A percentile compares a stretch with the other conserved stretches of the same genome.
Conservation (phyloP, 2,888 invertebrate genomes). For the Tetragonula carbonaria region DNA sequence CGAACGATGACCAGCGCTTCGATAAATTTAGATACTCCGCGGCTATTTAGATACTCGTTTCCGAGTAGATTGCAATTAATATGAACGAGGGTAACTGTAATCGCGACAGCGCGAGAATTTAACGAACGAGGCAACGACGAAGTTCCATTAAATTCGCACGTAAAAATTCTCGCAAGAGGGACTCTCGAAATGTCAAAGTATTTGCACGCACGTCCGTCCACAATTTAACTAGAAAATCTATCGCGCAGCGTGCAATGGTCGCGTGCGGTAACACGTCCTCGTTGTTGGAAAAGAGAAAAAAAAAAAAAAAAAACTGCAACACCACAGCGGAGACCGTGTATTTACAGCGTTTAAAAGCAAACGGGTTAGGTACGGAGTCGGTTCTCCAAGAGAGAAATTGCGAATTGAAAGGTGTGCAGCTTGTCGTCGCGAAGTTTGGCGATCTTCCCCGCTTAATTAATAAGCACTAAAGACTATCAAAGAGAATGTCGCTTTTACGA, state of each 20-base stretch:
- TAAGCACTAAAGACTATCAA: neutral
- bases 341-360: slow-evolving; percentile 36
- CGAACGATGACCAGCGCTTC: neutral
- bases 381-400: slow-evolving; percentile 44
- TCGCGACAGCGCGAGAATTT: slow-evolving; percentile 43
- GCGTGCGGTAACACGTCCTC: slow-evolving; percentile 28
- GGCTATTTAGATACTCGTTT: neutral
- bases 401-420: neutral
- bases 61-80: slow-evolving; percentile 12
- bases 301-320: neutral
- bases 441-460: no score
- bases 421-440: no score
- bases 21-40: slow-evolving; percentile 16
- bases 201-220: no score
- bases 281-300: slow-evolving; percentile 7
- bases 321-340: slow-evolving; percentile 29
- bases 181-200: slow-evolving; percentile 15
- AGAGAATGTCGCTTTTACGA: neutral
- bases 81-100: slow-evolving; percentile 4
- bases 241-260: neutral
- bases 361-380: slow-evolving; percentile 18
- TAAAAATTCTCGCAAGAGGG: neutral
- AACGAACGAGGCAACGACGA: slow-evolving; percentile 23
- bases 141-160: neutral
- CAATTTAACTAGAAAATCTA: slow-evolving; percentile 45